Percentiles rank a stretch among this genome's conserved stretches.
phyloP scores from a whole-genome alignment of 2,113 vertebrate genomes.

The Circaetus gallicus region DNA sequence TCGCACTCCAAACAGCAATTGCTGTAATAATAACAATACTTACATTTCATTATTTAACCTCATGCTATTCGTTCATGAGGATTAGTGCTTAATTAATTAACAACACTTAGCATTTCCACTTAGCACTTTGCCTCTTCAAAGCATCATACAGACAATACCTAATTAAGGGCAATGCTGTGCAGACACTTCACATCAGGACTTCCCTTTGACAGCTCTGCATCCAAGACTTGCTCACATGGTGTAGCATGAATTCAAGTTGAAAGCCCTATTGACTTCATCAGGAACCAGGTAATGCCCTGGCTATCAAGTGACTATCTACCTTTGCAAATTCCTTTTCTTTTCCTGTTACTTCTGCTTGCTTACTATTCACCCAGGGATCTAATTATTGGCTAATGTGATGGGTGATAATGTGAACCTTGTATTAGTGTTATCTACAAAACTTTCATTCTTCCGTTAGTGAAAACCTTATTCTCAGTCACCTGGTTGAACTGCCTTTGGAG shows the following conservation, averaged over 20 bases:
- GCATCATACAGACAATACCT: not conserved
- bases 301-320: not conserved
- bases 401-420: not conserved
- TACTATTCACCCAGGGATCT: not conserved
- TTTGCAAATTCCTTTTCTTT: not conserved
- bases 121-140: conserved; percentile 58
- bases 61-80: conserved; percentile 49
- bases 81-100: conserved; percentile 63
- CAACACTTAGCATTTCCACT: conserved; percentile 61
- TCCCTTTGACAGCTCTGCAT: not conserved
- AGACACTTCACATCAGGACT: conserved; percentile 37
- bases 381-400: not conserved
- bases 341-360: not conserved
- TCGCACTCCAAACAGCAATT: conserved; percentile 28
- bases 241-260: not conserved
- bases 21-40: conserved; percentile 57
- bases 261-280: not conserved
- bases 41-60: conserved; percentile 64
- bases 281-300: not conserved
- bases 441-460: not conserved
- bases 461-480: not conserved
- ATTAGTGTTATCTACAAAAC: not conserved
- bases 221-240: not conserved
- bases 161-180: conserved; percentile 46
- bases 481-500: conserved; percentile 12